Conservation (phyloP, 2,888 invertebrate species). For the Pristionchus mayeri region DNA sequence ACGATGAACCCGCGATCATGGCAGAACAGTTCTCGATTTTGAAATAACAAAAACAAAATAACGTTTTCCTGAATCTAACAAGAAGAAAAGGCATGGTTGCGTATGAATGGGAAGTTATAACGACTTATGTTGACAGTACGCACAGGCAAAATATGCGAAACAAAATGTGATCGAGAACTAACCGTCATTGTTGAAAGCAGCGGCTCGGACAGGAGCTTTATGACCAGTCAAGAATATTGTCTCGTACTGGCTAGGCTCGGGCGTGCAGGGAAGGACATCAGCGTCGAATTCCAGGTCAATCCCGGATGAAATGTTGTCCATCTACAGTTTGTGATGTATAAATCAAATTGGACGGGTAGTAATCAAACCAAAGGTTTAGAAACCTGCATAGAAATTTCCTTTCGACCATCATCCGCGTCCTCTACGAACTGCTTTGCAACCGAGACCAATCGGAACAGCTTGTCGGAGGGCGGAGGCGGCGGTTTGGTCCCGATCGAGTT, state of each 20-base stretch:
- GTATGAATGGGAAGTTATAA: too few relatives aligned
- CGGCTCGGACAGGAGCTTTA: conserved; percentile 92
- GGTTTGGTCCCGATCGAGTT: conserved; percentile 87
- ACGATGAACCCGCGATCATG: too few relatives aligned
- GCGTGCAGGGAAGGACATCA: conserved; percentile 84
- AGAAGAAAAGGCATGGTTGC: too few relatives aligned
- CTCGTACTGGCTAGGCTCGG: conserved; percentile 97
- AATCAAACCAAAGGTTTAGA: neutral
- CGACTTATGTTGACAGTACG: too few relatives aligned
- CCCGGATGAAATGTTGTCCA: conserved; percentile 80
- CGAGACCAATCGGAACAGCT: conserved; percentile 85
- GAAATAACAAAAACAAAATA: too few relatives aligned
- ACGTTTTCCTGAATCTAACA: too few relatives aligned
- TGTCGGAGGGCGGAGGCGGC: conserved; percentile 94
- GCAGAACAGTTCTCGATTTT: too few relatives aligned
- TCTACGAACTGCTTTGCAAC: conserved; percentile 74
- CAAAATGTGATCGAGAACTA: too few relatives aligned
- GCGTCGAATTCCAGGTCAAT: conserved; percentile 95
- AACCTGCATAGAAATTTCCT: conserved; percentile 60
- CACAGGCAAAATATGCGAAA: too few relatives aligned
- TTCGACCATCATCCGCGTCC: conserved; percentile 69
- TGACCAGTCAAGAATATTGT: conserved; percentile 99
- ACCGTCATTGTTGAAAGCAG: conserved; percentile 93
- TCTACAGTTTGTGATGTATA: too few relatives aligned
- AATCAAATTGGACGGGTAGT: too few relatives aligned